phyloP scores from a whole-genome alignment of 1,140 invertebrate genomes.

The Neoseiulus cucumeris region DNA sequence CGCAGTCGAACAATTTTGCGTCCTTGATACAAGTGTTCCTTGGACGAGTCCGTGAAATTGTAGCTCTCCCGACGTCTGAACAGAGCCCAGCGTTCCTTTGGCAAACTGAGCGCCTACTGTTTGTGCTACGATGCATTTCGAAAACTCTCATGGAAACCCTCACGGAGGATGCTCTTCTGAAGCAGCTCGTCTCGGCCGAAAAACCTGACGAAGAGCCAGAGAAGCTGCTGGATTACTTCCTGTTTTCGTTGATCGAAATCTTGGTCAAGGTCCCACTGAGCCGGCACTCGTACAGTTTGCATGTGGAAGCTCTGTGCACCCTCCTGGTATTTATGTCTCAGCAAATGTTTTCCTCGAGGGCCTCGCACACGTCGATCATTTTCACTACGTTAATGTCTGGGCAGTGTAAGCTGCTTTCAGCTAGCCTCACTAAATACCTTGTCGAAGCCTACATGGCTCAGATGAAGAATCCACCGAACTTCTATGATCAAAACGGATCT shows the following conservation, averaged over 20 bases:
- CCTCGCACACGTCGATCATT: constrained; percentile 40
- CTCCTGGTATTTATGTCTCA: constrained; percentile 65
- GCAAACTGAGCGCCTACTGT: constrained; percentile 84
- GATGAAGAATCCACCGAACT: constrained; percentile 13
- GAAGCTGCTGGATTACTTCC: constrained; percentile 18
- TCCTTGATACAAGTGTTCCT: constrained; percentile 64
- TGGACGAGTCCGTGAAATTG: constrained; percentile 49
- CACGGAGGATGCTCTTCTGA: constrained; percentile 32
- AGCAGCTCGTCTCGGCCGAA: constrained; percentile 28
- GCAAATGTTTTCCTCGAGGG: constrained; percentile 55
- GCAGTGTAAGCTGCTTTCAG: constrained; percentile 22
- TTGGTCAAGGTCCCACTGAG: constrained; percentile 53
- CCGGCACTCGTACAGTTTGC: constrained; percentile 49
- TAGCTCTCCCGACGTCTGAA: constrained; percentile 28
- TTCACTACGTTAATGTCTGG: constrained; percentile 35
- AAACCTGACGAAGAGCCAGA: constrained; percentile 16
- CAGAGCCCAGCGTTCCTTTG: constrained; percentile 71
- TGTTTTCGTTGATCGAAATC: constrained; percentile 41
- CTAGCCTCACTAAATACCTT: neutral
- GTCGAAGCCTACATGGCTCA: constrained; percentile 6
- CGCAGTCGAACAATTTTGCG: constrained; percentile 62
- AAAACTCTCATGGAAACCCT: constrained; percentile 60
- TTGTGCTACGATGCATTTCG: constrained; percentile 63
- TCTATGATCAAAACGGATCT: constrained; percentile 13
- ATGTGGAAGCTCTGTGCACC: constrained; percentile 66